Evolutionary conservation across 53 echinoderm and acorn worm species (phyloP).

Genomic region (Paracentrotus lividus): DNA sequence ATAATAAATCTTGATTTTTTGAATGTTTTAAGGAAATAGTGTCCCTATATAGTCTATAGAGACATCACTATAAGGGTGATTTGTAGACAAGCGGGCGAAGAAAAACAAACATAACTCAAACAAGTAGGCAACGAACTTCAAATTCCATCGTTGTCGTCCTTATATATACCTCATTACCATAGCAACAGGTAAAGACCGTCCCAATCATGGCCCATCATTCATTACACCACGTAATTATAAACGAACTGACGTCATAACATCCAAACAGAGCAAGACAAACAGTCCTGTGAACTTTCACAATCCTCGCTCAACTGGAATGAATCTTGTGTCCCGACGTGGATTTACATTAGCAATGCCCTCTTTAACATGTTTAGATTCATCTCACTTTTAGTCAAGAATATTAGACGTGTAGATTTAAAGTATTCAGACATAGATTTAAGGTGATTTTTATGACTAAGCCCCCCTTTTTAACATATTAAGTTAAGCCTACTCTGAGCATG

Average conservation of each 20-base stretch:
- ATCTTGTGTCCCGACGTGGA: background rate
- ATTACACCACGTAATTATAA: slow-evolving; percentile 3
- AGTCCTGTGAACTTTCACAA: background rate
- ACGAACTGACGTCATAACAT: slow-evolving; percentile 2
- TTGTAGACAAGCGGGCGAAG: background rate
- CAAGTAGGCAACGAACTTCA: background rate
- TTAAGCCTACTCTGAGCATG: too few species aligned
- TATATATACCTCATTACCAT: background rate
- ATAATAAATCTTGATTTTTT: too few species aligned
- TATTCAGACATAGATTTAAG: background rate
- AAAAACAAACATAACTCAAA: background rate
- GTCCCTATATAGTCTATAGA: too few species aligned
- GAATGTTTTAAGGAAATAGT: too few species aligned
- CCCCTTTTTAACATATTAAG: too few species aligned
- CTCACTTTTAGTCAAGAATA: too few species aligned
- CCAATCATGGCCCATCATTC: slow-evolving; percentile 5
- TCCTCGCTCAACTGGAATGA: background rate
- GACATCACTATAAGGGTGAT: too few species aligned
- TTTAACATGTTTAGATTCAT: background rate
- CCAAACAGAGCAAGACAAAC: background rate
- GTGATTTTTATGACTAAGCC: too few species aligned
- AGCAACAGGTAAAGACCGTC: slow-evolving; percentile 17
- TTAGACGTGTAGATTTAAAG: too few species aligned
- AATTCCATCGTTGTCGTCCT: background rate
- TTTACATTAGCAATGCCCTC: background rate